A percentile compares a stretch with the other conserved stretches of the same genome.
Evolutionary conservation across 2,113 vertebrate species (phyloP).

Genomic region (Promerops cafer): DNA sequence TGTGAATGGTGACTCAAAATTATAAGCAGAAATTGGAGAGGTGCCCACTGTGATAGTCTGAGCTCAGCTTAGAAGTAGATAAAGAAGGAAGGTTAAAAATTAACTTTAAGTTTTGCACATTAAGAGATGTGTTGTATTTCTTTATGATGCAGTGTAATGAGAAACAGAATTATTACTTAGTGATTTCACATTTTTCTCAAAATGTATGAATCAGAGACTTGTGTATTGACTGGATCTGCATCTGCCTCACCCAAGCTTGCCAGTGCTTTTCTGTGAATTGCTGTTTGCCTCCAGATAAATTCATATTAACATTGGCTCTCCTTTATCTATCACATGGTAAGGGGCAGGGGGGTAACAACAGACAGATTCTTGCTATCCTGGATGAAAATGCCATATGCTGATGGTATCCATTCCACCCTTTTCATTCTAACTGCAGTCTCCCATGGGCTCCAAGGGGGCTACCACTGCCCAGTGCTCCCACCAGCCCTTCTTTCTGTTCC

Average conservation of each 20-base stretch:
- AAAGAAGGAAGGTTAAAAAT: slow-evolving; percentile 24
- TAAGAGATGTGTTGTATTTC: background rate
- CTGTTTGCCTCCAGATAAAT: background rate
- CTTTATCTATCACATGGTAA: background rate
- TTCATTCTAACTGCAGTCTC: background rate
- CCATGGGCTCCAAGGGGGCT: background rate
- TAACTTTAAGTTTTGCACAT: background rate
- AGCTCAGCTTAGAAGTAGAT: background rate
- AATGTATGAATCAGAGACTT: background rate
- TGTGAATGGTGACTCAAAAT: background rate
- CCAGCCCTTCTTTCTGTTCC: background rate
- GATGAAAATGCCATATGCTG: background rate
- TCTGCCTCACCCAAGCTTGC: background rate
- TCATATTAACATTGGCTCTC: background rate
- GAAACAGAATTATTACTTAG: background rate
- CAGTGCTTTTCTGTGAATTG: background rate
- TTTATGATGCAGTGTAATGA: background rate
- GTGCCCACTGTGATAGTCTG: background rate
- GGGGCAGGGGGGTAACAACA: background rate
- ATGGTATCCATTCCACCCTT: background rate
- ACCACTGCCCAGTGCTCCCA: background rate
- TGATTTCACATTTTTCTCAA: background rate
- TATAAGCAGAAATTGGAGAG: background rate
- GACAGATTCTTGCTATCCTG: background rate
- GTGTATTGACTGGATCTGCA: background rate